Evolutionary conservation across 2,888 invertebrate species (phyloP).

Genomic region (Caenorhabditis plicata): DNA sequence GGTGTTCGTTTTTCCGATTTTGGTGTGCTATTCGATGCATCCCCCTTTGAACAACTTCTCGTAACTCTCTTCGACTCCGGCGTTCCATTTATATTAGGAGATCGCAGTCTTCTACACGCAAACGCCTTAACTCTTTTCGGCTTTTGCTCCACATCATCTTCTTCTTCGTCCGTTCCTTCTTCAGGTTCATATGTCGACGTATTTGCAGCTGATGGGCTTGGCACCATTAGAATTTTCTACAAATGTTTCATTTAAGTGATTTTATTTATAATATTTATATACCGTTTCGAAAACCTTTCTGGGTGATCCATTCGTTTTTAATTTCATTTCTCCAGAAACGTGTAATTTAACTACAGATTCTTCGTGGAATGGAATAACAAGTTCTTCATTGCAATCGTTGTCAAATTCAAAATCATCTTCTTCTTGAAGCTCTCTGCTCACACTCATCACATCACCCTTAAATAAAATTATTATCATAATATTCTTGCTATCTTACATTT

Average conservation of each 20-base stretch:
- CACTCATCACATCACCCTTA: too few species aligned
- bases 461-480: too few species aligned
- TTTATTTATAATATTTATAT: neutral
- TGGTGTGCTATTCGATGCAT: neutral
- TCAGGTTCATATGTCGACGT: neutral
- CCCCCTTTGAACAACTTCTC: too few species aligned
- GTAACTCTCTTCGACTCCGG: neutral
- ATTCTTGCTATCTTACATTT: neutral
- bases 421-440: neutral
- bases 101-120: constrained; percentile 14
- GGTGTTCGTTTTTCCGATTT: neutral
- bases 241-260: neutral
- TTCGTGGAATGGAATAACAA: too few species aligned
- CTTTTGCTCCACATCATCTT: neutral
- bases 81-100: constrained; percentile 16
- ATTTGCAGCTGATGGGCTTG: neutral
- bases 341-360: too few species aligned
- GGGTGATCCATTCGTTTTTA: neutral
- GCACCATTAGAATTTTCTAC: neutral
- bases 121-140: constrained; percentile 23
- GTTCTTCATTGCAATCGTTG: constrained; percentile 6
- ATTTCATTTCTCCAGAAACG: too few species aligned
- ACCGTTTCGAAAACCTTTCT: neutral
- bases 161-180: constrained; percentile 1
- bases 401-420: constrained; percentile 8